phyloP scores from a whole-genome alignment of 2,797 vertebrate species.

The Saxicola maurus region DNA sequence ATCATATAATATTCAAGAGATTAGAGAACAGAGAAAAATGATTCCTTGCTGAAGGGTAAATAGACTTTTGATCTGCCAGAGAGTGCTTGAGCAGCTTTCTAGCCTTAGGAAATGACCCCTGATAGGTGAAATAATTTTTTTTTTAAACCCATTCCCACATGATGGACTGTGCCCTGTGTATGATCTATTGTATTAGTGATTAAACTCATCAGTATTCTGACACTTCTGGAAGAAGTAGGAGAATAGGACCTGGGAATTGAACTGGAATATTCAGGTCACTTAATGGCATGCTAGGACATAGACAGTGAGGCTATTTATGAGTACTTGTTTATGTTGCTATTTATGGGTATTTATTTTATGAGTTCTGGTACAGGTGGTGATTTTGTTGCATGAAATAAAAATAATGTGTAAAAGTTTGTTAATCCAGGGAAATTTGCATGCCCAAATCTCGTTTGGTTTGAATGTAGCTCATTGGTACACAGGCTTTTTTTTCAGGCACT shows the following conservation, averaged over 20 bases:
- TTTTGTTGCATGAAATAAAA: background rate
- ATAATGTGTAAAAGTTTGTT: background rate
- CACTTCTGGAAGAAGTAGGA: background rate
- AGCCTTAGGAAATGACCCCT: conserved; percentile 31
- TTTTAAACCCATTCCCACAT: background rate
- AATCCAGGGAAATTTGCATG: background rate
- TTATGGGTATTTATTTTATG: background rate
- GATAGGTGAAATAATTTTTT: background rate
- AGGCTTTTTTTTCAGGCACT: background rate
- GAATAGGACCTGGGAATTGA: background rate
- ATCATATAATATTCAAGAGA: conserved; percentile 24
- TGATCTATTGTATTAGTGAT: background rate
- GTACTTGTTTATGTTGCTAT: background rate
- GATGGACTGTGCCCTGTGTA: background rate
- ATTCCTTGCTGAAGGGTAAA: conserved; percentile 39
- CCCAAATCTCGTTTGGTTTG: background rate
- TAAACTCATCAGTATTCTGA: background rate
- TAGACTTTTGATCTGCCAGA: conserved; percentile 21
- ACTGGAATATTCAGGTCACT: background rate
- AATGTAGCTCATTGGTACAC: background rate
- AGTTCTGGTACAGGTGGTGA: background rate
- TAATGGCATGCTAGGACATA: background rate
- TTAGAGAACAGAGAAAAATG: conserved; percentile 19
- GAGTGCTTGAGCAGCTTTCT: background rate
- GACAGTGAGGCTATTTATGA: background rate